phyloP scores from a whole-genome alignment of 2,113 vertebrate genomes.

The Cyanocitta stelleri region DNA sequence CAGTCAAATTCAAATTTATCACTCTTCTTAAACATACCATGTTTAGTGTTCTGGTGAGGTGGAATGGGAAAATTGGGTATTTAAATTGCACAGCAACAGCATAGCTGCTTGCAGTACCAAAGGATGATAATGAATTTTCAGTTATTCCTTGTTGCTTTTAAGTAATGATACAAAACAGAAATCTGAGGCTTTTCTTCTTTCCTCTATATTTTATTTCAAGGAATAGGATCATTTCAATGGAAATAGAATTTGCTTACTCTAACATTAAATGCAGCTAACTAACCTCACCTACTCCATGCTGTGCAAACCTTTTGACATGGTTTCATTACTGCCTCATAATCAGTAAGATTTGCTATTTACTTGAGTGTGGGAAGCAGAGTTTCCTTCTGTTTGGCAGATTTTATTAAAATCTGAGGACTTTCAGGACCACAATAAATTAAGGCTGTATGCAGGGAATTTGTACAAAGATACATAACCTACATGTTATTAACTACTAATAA shows the following conservation, averaged over 20 bases:
- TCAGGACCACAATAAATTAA: background rate
- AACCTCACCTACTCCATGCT: background rate
- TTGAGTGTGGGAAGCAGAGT: background rate
- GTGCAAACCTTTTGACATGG: background rate
- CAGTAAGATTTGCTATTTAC: background rate
- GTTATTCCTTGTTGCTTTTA: background rate
- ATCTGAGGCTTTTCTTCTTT: background rate
- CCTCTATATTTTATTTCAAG: background rate
- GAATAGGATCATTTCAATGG: background rate
- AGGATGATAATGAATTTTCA: background rate
- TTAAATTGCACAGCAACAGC: background rate
- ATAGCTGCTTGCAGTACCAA: background rate
- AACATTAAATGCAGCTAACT: background rate
- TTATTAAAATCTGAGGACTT: slow-evolving; percentile 1
- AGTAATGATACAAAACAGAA: background rate
- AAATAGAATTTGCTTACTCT: background rate
- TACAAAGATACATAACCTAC: background rate
- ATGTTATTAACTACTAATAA: background rate
- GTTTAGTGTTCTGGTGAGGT: background rate
- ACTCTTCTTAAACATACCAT: background rate
- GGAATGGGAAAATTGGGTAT: background rate
- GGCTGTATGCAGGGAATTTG: background rate
- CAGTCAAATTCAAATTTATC: background rate
- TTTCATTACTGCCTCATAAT: background rate
- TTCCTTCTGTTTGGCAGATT: background rate